Evolutionary conservation across 1,140 invertebrate genomes (phyloP).

Genomic region (Drosophila saltans): DNA sequence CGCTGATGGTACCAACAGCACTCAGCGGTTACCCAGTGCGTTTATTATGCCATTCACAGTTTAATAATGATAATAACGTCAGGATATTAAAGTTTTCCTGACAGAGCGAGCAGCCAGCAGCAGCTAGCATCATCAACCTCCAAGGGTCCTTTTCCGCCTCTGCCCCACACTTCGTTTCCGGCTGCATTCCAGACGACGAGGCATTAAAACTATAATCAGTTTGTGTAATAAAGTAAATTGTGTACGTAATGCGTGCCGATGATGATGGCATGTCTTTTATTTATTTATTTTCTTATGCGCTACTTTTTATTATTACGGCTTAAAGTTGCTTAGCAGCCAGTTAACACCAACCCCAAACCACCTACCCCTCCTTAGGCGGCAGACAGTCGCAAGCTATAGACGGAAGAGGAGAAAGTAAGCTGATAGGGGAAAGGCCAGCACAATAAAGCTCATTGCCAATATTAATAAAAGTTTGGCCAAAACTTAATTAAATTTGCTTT

Average conservation of each 20-base stretch:
- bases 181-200: conserved; percentile 23
- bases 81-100: conserved; percentile 81
- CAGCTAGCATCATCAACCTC: conserved; percentile 13
- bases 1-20: conserved; percentile 29
- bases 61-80: conserved; percentile 81
- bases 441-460: conserved; percentile 67
- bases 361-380: neutral
- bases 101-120: neutral
- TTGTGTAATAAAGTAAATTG: conserved; percentile 82
- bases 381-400: neutral
- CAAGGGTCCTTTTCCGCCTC: neutral
- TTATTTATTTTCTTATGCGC: conserved; percentile 75
- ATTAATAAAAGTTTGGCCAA: conserved; percentile 79
- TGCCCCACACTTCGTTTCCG: conserved; percentile 1
- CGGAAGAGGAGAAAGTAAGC: neutral
- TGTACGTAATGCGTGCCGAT: conserved; percentile 79
- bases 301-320: conserved; percentile 74
- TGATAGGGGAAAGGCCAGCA: conserved; percentile 25
- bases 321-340: conserved; percentile 68
- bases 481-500: conserved; percentile 79
- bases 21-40: conserved; percentile 69
- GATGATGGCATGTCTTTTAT: conserved; percentile 76
- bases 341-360: conserved; percentile 40
- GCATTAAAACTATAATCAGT: conserved; percentile 82
- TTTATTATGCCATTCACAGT: conserved; percentile 81